Evolutionary conservation across 2,888 invertebrate species (phyloP).

Genomic region (Idaea aversata): DNA sequence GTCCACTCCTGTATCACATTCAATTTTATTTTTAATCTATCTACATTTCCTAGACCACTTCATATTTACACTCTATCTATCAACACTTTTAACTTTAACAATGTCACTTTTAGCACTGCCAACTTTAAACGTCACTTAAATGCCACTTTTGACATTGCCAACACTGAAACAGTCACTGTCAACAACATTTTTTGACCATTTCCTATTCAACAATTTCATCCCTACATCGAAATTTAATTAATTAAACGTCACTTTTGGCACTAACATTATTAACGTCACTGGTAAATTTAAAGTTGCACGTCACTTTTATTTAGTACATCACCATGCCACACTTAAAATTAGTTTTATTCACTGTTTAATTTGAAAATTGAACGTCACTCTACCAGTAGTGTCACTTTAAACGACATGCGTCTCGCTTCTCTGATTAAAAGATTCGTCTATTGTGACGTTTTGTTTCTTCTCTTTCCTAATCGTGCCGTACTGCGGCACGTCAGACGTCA

Average conservation of each 20-base stretch:
- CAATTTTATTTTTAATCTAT: slow-evolving; percentile 67
- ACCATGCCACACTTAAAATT: slow-evolving; percentile 12
- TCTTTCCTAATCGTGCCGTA: slow-evolving; percentile 78
- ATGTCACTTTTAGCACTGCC: slow-evolving; percentile 16
- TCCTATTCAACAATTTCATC: not conserved
- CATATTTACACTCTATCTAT: slow-evolving; percentile 53
- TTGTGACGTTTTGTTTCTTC: slow-evolving; percentile 75
- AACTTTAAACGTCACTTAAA: not conserved
- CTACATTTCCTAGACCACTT: slow-evolving; percentile 65
- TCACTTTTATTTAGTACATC: slow-evolving; percentile 13
- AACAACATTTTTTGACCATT: no score
- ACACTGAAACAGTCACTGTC: not conserved
- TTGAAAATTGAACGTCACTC: slow-evolving; percentile 11
- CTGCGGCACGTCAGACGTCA: slow-evolving; percentile 72
- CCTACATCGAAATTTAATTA: not conserved
- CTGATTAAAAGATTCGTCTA: slow-evolving; percentile 70
- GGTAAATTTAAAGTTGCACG: slow-evolving; percentile 9
- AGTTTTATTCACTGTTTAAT: slow-evolving; percentile 5
- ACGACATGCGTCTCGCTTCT: slow-evolving; percentile 72
- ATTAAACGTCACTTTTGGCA: not conserved
- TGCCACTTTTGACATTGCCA: slow-evolving; percentile 3
- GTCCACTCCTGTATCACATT: slow-evolving; percentile 62
- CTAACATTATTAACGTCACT: not conserved
- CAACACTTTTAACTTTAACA: slow-evolving; percentile 12
- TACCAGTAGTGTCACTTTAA: slow-evolving; percentile 36